Evolutionary conservation across 2,113 vertebrate species (phyloP).

Genomic region (Dromaius novaehollandiae): DNA sequence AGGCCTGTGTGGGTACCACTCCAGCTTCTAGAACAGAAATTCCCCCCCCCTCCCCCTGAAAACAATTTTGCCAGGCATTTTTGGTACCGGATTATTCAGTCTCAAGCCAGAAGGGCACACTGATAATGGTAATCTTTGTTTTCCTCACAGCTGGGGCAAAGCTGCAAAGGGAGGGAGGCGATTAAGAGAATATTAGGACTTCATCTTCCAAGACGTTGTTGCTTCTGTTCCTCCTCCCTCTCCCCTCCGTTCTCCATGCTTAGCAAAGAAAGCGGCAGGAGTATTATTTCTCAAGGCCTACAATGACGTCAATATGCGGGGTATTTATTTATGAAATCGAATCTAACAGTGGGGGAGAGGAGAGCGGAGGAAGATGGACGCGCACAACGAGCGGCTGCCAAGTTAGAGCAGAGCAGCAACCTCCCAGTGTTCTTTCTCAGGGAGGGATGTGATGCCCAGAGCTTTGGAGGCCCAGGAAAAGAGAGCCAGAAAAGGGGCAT

Average conservation of each 20-base stretch:
- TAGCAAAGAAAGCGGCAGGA: conserved; percentile 38
- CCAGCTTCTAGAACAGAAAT: neutral
- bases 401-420: conserved; percentile 13
- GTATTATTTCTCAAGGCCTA: conserved; percentile 68
- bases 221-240: conserved; percentile 55
- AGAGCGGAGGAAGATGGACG: conserved; percentile 53
- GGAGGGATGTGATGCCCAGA: neutral
- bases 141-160: neutral
- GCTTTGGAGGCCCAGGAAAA: neutral
- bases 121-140: conserved; percentile 33
- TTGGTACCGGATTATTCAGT: neutral
- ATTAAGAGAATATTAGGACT: conserved; percentile 47
- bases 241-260: neutral
- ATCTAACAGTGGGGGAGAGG: conserved; percentile 69
- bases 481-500: neutral
- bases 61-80: neutral
- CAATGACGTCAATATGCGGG: conserved; percentile 55
- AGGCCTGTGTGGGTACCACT: neutral
- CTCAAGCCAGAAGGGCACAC: conserved; percentile 32
- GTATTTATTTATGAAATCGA: conserved; percentile 67
- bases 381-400: neutral
- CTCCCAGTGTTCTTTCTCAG: conserved; percentile 10
- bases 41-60: no score
- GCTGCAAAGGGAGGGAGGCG: conserved; percentile 13
- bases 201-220: conserved; percentile 30